These are phyloP conservation scores for Halocaridina rubra DNA, from an alignment of 2,888 invertebrate species.

Conservation along the genomic window DNA sequence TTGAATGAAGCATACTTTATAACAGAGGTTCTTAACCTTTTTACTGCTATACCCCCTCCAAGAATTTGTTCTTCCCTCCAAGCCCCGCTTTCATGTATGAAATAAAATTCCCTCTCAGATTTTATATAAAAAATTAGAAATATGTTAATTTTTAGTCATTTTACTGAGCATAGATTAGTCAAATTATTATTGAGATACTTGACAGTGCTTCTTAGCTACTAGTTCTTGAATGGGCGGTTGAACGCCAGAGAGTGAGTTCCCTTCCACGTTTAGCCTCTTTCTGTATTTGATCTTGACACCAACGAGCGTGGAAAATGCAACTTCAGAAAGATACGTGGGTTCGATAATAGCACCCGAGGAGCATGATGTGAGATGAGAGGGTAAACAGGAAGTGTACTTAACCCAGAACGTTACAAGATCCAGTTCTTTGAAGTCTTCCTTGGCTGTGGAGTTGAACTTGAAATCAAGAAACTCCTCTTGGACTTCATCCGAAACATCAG, in stretches of 20 bases:
- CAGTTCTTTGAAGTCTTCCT: conserved; percentile 36
- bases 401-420: conserved; percentile 16
- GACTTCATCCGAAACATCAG: conserved; percentile 20
- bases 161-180: neutral
- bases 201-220: neutral
- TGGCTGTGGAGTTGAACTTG: conserved; percentile 36
- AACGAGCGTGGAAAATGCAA: neutral
- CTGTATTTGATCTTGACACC: conserved; percentile 7
- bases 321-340: conserved; percentile 2
- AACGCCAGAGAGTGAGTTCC: neutral
- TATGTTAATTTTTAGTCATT: too few species aligned
- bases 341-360: neutral
- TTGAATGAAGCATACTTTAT: too few species aligned
- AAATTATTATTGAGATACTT: neutral
- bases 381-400: conserved; percentile 26
- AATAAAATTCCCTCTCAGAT: neutral
- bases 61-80: neutral
- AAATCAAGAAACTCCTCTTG: conserved; percentile 20
- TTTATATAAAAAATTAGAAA: too few species aligned
- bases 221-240: neutral
- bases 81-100: neutral
- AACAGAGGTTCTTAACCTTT: neutral
- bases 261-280: neutral
- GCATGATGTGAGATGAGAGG: conserved; percentile 11
- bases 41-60: neutral